Percentiles rank a stretch among this genome's conserved stretches.
Evolutionary conservation across 2,797 vertebrate species (phyloP).

Genomic region (Paguma larvata): DNA sequence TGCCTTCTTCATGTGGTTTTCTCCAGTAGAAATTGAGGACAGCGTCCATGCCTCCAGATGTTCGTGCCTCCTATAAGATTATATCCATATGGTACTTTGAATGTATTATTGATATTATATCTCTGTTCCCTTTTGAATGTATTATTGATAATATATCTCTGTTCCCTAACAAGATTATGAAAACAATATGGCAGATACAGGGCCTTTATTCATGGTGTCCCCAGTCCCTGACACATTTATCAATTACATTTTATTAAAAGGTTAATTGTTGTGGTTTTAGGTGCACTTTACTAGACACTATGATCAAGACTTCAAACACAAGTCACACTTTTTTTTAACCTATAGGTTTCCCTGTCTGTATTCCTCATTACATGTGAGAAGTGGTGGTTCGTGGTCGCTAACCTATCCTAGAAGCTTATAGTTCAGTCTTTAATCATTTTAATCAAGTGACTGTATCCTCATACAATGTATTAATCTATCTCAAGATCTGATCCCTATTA

Average conservation of each 20-base stretch:
- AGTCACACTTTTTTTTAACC: not conserved
- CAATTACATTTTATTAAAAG: constrained; percentile 35
- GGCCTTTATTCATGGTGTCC: not conserved
- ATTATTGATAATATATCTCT: not conserved
- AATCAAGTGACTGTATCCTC: not conserved
- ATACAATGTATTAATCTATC: not conserved
- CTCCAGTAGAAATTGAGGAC: not conserved
- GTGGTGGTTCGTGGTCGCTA: not conserved
- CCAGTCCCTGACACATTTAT: not conserved
- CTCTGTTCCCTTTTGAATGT: not conserved
- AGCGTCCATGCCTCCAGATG: not conserved
- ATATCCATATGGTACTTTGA: not conserved
- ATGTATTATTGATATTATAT: not conserved
- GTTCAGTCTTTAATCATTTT: not conserved
- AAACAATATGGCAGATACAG: not conserved
- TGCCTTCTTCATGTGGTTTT: not conserved
- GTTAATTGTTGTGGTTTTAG: not conserved
- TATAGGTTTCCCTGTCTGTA: not conserved
- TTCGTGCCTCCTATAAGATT: not conserved
- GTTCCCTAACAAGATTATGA: not conserved
- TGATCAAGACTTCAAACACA: not conserved
- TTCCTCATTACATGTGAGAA: not conserved
- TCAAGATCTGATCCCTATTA: not conserved
- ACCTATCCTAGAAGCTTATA: not conserved
- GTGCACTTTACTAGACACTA: not conserved